Conservation (phyloP, 2,888 invertebrate species). For the Drosophila cracens region DNA sequence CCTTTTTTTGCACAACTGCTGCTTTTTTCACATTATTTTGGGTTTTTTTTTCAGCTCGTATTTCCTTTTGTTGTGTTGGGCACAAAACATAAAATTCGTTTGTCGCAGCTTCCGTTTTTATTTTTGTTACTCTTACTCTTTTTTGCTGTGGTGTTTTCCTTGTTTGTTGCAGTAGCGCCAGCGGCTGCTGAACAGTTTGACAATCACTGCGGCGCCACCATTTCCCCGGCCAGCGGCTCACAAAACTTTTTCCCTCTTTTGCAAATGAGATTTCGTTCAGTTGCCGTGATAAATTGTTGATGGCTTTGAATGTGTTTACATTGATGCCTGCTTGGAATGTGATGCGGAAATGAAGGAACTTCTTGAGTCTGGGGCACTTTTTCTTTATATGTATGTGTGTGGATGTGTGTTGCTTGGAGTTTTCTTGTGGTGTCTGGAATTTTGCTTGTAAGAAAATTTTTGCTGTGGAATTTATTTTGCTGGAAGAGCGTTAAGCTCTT, state of each 20-base stretch:
- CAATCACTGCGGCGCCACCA: conserved; percentile 47
- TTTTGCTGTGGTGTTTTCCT: conserved; percentile 22
- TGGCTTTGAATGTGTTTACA: conserved; percentile 72
- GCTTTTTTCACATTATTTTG: conserved; percentile 8
- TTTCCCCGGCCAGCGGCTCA: background rate
- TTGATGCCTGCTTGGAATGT: conserved; percentile 56
- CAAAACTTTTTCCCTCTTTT: conserved; percentile 59
- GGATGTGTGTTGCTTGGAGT: background rate
- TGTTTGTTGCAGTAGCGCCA: conserved; percentile 34
- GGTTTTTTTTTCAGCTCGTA: conserved; percentile 19
- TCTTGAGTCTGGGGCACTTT: conserved; percentile 19
- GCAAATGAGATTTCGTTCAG: conserved; percentile 75
- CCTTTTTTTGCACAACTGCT: conserved; percentile 25
- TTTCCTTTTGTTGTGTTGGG: conserved; percentile 36
- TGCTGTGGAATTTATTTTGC: conserved; percentile 45
- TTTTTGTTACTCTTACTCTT: conserved; percentile 10
- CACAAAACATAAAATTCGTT: conserved; percentile 64
- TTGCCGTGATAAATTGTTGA: conserved; percentile 79
- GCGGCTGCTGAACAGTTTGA: conserved; percentile 55
- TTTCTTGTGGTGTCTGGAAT: conserved; percentile 50
- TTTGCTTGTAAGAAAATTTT: conserved; percentile 50
- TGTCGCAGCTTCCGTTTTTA: conserved; percentile 55
- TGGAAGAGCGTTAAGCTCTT: background rate
- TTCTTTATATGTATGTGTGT: conserved; percentile 1
- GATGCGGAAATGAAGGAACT: conserved; percentile 39